A percentile compares a stretch with the other conserved stretches of the same genome.
Evolutionary conservation across 1,140 invertebrate species (phyloP).

Genomic region (Asbolus verrucosus): DNA sequence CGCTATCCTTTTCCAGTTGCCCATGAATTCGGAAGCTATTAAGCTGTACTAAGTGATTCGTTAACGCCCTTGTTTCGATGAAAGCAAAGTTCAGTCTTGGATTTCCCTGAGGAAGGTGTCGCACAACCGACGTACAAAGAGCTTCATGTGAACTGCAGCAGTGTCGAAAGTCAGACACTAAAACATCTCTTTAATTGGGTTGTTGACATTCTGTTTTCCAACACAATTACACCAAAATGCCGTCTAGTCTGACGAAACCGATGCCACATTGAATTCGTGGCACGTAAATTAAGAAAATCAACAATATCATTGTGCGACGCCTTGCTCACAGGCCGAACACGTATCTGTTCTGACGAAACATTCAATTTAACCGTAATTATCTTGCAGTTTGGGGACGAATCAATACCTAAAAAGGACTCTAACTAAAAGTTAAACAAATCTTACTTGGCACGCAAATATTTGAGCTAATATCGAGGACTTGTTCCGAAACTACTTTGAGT

Average conservation of each 20-base stretch:
- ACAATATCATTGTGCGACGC: constrained; percentile 2
- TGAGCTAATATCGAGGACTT: not conserved
- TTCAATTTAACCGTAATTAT: not conserved
- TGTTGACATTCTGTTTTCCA: constrained; percentile 47
- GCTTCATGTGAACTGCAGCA: not conserved
- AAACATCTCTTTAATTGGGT: constrained; percentile 47
- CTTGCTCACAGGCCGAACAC: not conserved
- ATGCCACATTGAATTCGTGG: constrained; percentile 24
- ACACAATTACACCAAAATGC: constrained; percentile 40
- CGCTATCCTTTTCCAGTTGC: not conserved
- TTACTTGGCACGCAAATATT: not conserved
- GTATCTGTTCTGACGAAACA: not conserved
- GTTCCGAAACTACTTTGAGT: too few relatives aligned
- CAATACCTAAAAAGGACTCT: not conserved
- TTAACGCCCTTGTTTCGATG: not conserved
- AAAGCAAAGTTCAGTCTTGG: not conserved
- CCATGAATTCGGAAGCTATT: constrained; percentile 15
- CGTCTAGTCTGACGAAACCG: constrained; percentile 19
- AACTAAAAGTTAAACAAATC: constrained; percentile 2
- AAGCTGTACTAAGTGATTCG: constrained; percentile 23
- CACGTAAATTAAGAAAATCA: constrained; percentile 31
- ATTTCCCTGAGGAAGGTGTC: not conserved
- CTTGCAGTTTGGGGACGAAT: not conserved
- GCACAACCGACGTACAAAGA: not conserved
- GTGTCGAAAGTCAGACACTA: constrained; percentile 29